Percentiles rank a stretch among this genome's conserved stretches.
Evolutionary conservation across 2,888 invertebrate genomes (phyloP).

Genomic region (Macrophya alboannulata): DNA sequence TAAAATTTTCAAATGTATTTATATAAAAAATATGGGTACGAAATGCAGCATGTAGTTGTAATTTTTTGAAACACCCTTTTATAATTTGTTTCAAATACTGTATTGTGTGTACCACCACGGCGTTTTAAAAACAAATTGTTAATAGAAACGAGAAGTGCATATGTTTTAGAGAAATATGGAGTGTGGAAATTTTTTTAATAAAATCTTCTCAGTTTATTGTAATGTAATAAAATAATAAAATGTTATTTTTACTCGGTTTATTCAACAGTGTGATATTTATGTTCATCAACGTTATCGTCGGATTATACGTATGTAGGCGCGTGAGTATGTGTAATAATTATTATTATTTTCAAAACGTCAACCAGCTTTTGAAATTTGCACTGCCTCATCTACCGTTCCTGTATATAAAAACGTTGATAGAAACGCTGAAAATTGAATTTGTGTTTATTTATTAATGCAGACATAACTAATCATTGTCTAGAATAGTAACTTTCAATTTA

Average conservation of each 20-base stretch:
- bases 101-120: background rate
- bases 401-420: background rate
- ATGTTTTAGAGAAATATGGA: constrained; percentile 47
- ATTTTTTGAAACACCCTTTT: background rate
- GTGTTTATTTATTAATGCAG: background rate
- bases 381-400: background rate
- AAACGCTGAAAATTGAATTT: background rate
- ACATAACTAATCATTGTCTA: background rate
- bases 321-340: constrained; percentile 66
- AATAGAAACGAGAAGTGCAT: constrained; percentile 11
- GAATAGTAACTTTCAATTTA: background rate
- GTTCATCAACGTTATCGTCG: constrained; percentile 66
- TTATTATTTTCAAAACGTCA: background rate
- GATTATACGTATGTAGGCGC: constrained; percentile 69
- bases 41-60: background rate
- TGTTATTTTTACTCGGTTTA: constrained; percentile 64
- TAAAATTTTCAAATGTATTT: background rate
- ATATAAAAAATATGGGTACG: background rate
- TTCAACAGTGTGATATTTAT: constrained; percentile 70
- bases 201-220: constrained; percentile 51
- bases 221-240: constrained; percentile 43
- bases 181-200: background rate
- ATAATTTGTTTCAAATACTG: background rate
- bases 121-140: constrained; percentile 31
- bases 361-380: background rate